phyloP scores from a whole-genome alignment of 2,797 vertebrate species.

The Uromys caudimaculatus region DNA sequence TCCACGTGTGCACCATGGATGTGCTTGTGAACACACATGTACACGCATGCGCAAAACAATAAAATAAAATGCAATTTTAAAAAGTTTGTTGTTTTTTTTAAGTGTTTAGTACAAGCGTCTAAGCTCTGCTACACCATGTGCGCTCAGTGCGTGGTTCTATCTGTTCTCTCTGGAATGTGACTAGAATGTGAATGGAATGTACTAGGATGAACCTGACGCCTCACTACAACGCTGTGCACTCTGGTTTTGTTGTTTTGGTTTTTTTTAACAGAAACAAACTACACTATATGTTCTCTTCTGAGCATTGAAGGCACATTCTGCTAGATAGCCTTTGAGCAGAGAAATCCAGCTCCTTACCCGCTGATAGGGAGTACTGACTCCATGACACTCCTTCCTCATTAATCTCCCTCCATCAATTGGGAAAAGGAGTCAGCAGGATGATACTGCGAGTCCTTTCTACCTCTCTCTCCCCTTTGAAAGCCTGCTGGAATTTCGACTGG shows the following conservation, averaged over 20 bases:
- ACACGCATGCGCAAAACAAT: neutral
- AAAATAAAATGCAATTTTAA: neutral
- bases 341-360: slow-evolving; percentile 1
- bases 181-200: no score
- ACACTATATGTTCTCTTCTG: neutral
- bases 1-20: neutral
- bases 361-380: neutral
- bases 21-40: neutral
- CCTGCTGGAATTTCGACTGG: neutral
- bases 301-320: neutral
- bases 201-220: neutral
- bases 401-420: neutral
- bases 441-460: neutral
- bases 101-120: neutral
- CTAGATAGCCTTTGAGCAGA: slow-evolving; percentile 12
- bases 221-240: neutral
- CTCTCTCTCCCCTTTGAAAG: neutral
- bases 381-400: neutral
- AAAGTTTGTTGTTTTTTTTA: neutral
- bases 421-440: slow-evolving; percentile 18
- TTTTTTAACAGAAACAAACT: neutral
- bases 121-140: neutral
- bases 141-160: neutral
- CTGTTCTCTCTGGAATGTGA: slow-evolving; percentile 1
- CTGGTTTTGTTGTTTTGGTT: neutral